Percentiles rank a stretch among this genome's conserved stretches.
Evolutionary conservation across 2,888 invertebrate genomes (phyloP).

Genomic region (Papilio demoleus): DNA sequence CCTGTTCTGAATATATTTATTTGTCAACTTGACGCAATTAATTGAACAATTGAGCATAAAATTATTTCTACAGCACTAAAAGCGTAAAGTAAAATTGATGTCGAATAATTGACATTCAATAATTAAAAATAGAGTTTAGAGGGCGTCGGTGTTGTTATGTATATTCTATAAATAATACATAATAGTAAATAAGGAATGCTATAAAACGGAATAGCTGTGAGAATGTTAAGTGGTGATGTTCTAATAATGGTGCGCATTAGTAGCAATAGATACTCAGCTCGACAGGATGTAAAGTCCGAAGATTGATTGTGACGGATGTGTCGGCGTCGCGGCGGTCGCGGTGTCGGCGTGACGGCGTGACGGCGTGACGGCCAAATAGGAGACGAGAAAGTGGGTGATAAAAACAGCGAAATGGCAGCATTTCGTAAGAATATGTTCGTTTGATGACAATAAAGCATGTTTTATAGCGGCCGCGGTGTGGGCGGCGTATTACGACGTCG

Average conservation of each 20-base stretch:
- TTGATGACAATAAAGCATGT: constrained; percentile 69
- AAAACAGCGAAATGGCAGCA: constrained; percentile 28
- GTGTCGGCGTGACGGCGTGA: constrained; percentile 3
- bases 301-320: constrained; percentile 28
- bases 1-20: background rate
- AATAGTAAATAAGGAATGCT: constrained; percentile 4
- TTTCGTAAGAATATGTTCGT: constrained; percentile 35
- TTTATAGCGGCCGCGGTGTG: constrained; percentile 58
- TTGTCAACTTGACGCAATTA: background rate
- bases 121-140: too few relatives aligned
- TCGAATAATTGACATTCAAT: too few relatives aligned
- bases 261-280: constrained; percentile 9
- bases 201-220: constrained; percentile 11
- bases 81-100: too few relatives aligned
- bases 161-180: background rate
- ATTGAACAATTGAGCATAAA: background rate
- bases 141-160: too few relatives aligned
- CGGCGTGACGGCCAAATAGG: constrained; percentile 17
- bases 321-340: background rate
- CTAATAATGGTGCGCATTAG: constrained; percentile 35
- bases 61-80: background rate
- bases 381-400: constrained; percentile 30
- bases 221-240: constrained; percentile 20
- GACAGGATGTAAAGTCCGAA: constrained; percentile 33
- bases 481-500: constrained; percentile 63